These are phyloP conservation scores for Barbus barbus DNA, from an alignment of 2,113 vertebrate genomes.

Conservation along the genomic window DNA sequence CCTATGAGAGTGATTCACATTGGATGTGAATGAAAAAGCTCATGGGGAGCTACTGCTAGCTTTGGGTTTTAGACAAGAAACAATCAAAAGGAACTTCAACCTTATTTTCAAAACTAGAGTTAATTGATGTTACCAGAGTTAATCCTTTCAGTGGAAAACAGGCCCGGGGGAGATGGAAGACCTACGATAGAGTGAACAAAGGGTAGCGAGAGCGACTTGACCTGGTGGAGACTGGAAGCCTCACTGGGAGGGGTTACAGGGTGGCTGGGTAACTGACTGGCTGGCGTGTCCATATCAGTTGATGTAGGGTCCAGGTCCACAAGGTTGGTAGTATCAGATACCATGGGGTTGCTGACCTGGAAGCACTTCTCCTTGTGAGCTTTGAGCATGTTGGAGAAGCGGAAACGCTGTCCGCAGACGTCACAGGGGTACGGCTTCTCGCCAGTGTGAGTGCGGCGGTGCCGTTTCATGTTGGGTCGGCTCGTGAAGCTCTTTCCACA, in stretches of 20 bases:
- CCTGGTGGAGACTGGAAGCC: constrained; percentile 63
- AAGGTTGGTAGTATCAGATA: constrained; percentile 61
- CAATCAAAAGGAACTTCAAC: constrained; percentile 51
- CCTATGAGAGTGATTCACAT: constrained; percentile 17
- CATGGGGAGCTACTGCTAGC: constrained; percentile 30
- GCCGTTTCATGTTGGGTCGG: constrained; percentile 98
- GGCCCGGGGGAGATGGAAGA: constrained; percentile 79
- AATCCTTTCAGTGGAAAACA: constrained; percentile 84
- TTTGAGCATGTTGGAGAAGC: constrained; percentile 99
- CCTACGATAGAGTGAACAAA: constrained; percentile 75
- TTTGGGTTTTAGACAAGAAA: constrained; percentile 42
- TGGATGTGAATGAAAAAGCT: not conserved
- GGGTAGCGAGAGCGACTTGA: constrained; percentile 70
- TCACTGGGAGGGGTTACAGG: constrained; percentile 62
- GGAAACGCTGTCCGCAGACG: constrained; percentile 93
- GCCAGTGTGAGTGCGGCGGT: constrained; percentile 94
- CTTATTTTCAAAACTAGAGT: constrained; percentile 65
- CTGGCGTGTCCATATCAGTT: constrained; percentile 60
- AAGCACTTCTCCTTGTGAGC: constrained; percentile 97
- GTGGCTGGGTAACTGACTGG: constrained; percentile 50
- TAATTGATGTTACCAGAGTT: constrained; percentile 81
- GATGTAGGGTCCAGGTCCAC: constrained; percentile 63
- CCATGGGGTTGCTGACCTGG: constrained; percentile 83
- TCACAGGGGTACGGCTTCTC: constrained; percentile 97
- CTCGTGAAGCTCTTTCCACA: constrained; percentile 98